A percentile compares a stretch with the other conserved stretches of the same genome.
Evolutionary conservation across 2,888 invertebrate genomes (phyloP).

Genomic region (Dendrolimus houi): DNA sequence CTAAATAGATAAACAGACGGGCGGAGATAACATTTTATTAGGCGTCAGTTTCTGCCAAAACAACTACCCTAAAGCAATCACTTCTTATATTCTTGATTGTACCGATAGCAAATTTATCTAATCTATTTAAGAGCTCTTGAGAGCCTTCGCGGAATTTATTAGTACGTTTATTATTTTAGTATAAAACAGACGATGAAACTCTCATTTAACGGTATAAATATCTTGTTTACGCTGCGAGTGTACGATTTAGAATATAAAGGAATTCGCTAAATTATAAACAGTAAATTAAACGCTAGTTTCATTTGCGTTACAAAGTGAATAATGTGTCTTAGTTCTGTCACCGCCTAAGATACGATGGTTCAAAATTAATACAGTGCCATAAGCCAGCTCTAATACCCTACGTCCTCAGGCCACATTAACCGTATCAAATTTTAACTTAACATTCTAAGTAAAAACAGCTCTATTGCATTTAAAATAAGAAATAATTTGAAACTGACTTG

Average conservation of each 20-base stretch:
- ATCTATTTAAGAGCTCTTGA: no score
- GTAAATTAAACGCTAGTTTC: constrained; percentile 74
- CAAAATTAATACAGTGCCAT: constrained; percentile 76
- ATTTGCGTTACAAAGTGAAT: constrained; percentile 74
- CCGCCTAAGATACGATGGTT: constrained; percentile 74
- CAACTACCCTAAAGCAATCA: no score
- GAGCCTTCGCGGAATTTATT: no score
- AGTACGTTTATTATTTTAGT: background rate
- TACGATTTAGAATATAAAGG: constrained; percentile 49
- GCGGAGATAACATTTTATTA: no score
- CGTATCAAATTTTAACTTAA: constrained; percentile 61
- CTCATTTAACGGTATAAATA: constrained; percentile 7
- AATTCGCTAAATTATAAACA: constrained; percentile 72
- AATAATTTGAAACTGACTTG: constrained; percentile 10
- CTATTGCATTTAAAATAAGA: constrained; percentile 19
- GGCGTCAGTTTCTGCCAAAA: no score
- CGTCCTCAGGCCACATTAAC: constrained; percentile 56
- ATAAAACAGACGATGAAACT: background rate
- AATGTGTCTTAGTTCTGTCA: constrained; percentile 77
- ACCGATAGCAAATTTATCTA: no score
- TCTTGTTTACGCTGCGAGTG: constrained; percentile 20
- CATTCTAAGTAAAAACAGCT: constrained; percentile 21
- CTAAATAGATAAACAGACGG: no score
- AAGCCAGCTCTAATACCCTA: constrained; percentile 69
- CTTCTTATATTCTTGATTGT: no score